Conservation (phyloP, 2,797 vertebrate species). For the Peromyscus attwateri region DNA sequence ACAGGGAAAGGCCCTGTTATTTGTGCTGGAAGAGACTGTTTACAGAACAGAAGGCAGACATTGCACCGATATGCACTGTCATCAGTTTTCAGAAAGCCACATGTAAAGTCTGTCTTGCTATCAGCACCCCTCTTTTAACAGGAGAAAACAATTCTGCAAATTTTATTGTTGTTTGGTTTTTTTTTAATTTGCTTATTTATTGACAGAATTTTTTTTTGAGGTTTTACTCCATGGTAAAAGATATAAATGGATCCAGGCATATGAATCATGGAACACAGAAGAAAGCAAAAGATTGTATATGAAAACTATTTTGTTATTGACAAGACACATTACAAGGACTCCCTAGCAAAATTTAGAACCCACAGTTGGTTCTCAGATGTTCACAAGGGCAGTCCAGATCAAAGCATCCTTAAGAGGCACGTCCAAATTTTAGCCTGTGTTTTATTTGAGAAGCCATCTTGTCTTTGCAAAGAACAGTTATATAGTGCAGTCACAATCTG, state of each 20-base stretch:
- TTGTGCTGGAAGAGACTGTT: not conserved
- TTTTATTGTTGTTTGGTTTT: not conserved
- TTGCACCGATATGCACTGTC: not conserved
- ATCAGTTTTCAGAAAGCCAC: conserved; percentile 35
- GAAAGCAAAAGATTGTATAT: conserved; percentile 9
- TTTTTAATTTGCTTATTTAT: not conserved
- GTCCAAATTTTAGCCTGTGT: not conserved
- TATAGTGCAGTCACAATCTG: not conserved
- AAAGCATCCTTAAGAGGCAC: conserved; percentile 3
- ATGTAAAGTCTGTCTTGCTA: not conserved
- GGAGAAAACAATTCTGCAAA: not conserved
- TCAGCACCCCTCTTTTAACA: not conserved
- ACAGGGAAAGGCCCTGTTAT: not conserved
- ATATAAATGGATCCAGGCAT: not conserved
- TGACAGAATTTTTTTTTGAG: not conserved
- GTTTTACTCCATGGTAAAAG: not conserved
- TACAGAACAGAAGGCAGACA: not conserved
- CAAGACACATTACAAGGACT: not conserved
- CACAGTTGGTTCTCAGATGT: not conserved
- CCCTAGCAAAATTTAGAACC: not conserved
- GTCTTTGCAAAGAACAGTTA: conserved; percentile 1
- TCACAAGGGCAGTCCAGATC: not conserved
- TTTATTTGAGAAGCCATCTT: conserved; percentile 35
- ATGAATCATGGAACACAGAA: not conserved
- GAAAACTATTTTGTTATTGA: not conserved